These are phyloP conservation scores for Desmophyllum pertusum DNA, from an alignment of 92 coral and sea anemone species.

Conservation along the genomic window DNA sequence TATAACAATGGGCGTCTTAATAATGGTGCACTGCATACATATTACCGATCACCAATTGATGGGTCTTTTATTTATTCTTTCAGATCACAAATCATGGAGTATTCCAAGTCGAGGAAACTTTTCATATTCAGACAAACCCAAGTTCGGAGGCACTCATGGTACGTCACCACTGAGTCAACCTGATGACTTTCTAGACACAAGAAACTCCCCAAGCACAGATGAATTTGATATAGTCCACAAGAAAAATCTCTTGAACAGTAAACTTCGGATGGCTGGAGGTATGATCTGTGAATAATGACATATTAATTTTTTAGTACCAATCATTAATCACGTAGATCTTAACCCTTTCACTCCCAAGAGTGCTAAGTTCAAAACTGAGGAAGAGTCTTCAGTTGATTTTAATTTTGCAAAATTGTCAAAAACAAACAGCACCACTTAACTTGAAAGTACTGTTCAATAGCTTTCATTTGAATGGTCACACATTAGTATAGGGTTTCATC, in stretches of 20 bases:
- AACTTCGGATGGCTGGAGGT: constrained; percentile 86
- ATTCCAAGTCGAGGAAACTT: constrained; percentile 57
- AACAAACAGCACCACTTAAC: no score
- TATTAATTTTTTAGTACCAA: no score
- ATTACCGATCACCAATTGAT: neutral
- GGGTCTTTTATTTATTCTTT: constrained; percentile 13
- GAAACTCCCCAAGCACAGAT: constrained; percentile 16
- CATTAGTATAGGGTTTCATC: no score
- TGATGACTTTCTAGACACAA: constrained; percentile 40
- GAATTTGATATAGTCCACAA: constrained; percentile 63
- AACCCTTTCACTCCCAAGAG: no score
- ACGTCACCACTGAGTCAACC: constrained; percentile 11
- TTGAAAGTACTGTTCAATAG: no score
- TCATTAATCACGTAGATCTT: no score
- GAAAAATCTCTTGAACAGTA: constrained; percentile 70
- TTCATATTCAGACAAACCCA: constrained; percentile 64
- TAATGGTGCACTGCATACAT: neutral
- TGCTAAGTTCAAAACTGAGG: no score
- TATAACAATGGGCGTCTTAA: no score
- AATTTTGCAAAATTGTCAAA: no score
- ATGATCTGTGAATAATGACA: neutral
- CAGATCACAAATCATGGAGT: constrained; percentile 75
- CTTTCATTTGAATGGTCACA: no score
- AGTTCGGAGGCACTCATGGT: neutral
- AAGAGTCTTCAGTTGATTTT: no score